Conservation (phyloP, 2,113 vertebrate species). For the Melanostigma gelatinosum region DNA sequence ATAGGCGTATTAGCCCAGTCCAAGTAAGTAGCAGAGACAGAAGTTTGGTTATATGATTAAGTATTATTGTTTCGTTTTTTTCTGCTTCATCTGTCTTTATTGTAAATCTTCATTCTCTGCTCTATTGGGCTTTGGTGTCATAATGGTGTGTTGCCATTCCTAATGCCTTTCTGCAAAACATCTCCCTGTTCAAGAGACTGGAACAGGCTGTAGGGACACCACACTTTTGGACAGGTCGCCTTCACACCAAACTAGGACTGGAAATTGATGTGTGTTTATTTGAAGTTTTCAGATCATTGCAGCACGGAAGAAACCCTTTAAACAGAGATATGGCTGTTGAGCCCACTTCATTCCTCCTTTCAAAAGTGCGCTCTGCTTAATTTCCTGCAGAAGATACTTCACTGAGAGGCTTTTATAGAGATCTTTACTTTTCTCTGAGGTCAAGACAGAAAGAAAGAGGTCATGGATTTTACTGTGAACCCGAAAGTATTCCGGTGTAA, state of each 20-base stretch:
- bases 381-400: conserved; percentile 28
- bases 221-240: conserved; percentile 59
- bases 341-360: conserved; percentile 38
- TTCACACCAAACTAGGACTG: conserved; percentile 80
- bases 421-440: conserved; percentile 15
- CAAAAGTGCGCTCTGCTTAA: conserved; percentile 53
- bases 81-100: not conserved
- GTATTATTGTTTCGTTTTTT: not conserved
- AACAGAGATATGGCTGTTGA: conserved; percentile 59
- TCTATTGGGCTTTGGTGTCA: conserved; percentile 23
- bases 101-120: conserved; percentile 7
- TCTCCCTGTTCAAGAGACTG: conserved; percentile 46
- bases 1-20: conserved; percentile 96
- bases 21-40: conserved; percentile 86
- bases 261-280: conserved; percentile 77
- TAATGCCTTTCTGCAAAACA: conserved; percentile 35
- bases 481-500: not conserved
- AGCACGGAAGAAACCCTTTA: conserved; percentile 59
- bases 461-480: not conserved
- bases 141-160: conserved; percentile 18
- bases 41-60: not conserved
- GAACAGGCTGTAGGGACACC: conserved; percentile 34
- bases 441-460: not conserved
- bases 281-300: conserved; percentile 67
- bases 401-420: not conserved